Evolutionary conservation across 2,113 vertebrate genomes (phyloP).

Genomic region (Ptilorrhoa leucosticta): DNA sequence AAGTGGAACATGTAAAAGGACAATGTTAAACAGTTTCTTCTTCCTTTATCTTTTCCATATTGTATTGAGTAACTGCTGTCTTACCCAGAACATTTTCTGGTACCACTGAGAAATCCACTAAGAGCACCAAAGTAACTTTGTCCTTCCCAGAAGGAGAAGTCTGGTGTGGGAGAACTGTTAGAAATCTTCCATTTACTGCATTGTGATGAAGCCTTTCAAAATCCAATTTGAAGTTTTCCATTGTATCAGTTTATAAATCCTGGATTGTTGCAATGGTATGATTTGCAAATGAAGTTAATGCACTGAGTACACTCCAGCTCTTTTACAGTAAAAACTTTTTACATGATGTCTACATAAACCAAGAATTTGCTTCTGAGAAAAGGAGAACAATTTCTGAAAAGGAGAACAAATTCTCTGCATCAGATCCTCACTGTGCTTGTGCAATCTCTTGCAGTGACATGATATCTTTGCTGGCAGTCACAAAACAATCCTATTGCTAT

Average conservation of each 20-base stretch:
- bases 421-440: not conserved
- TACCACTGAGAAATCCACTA: not conserved
- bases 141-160: not conserved
- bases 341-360: not conserved
- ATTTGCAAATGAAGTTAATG: not conserved
- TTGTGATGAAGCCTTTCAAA: not conserved
- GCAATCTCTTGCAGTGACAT: accelerated
- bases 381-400: not conserved
- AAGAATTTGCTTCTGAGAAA: not conserved
- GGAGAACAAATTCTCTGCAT: not conserved
- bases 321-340: not conserved
- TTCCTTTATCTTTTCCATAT: not conserved
- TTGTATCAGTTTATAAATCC: not conserved
- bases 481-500: not conserved
- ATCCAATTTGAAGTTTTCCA: not conserved
- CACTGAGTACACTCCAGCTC: not conserved
- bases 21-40: not conserved
- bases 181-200: not conserved
- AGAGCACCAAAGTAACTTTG: not conserved
- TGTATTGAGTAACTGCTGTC: not conserved
- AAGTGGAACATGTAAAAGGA: not conserved
- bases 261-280: not conserved
- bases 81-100: not conserved
- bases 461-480: not conserved
- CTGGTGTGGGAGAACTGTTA: not conserved